Percentiles rank a stretch among this genome's conserved stretches.
Evolutionary conservation across 2,113 vertebrate genomes (phyloP).

Genomic region (Cavia aperea): DNA sequence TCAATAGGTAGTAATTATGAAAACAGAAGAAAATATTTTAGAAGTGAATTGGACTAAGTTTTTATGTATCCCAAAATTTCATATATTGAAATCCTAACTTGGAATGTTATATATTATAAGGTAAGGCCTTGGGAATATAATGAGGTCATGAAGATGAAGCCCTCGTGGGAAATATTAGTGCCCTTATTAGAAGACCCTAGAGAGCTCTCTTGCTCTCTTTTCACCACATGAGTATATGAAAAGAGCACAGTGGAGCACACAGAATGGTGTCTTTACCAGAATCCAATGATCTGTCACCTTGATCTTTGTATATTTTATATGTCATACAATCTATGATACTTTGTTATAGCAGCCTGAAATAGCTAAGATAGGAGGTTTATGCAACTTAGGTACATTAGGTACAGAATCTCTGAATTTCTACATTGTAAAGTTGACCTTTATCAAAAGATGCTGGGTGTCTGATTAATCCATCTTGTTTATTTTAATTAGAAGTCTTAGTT

Average conservation of each 20-base stretch:
- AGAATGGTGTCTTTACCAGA: neutral
- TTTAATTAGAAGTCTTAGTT: neutral
- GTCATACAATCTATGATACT: neutral
- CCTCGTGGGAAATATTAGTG: neutral
- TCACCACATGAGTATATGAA: neutral
- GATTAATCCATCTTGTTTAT: constrained; percentile 13
- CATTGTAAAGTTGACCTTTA: neutral
- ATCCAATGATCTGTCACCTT: neutral
- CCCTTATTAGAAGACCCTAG: neutral
- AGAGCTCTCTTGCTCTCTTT: neutral
- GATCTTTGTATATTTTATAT: neutral
- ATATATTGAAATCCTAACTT: neutral
- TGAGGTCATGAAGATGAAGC: neutral
- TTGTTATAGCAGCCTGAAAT: neutral
- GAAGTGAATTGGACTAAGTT: neutral
- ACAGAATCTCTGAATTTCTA: neutral
- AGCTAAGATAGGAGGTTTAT: neutral
- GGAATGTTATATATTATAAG: neutral
- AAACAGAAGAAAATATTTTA: neutral
- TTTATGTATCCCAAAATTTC: neutral
- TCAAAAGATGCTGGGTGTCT: neutral
- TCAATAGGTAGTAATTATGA: neutral
- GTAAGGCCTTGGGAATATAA: neutral
- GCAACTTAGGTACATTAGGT: neutral
- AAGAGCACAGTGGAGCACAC: neutral